These are phyloP conservation scores for Centroberyx gerrardi DNA, from an alignment of 2,797 vertebrate genomes.

Conservation along the genomic window DNA sequence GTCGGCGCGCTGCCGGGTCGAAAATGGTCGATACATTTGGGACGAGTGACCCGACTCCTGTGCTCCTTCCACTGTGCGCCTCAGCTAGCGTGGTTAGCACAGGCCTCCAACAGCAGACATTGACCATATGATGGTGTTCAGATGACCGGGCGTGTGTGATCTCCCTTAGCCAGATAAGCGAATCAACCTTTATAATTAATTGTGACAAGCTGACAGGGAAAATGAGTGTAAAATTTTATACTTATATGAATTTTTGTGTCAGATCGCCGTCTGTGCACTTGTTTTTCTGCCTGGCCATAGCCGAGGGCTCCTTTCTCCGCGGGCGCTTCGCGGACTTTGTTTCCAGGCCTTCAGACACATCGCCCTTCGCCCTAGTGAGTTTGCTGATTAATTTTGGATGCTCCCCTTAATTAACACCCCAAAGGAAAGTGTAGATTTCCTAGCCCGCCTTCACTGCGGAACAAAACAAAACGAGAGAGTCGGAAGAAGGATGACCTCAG, in stretches of 20 bases:
- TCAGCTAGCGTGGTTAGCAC: constrained; percentile 42
- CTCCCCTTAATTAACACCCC: constrained; percentile 99
- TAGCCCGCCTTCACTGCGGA: constrained; percentile 85
- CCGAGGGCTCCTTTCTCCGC: constrained; percentile 93
- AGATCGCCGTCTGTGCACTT: constrained; percentile 94
- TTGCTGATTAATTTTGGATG: constrained; percentile 99
- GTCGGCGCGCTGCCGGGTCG: accelerated
- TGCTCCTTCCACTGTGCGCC: not conserved
- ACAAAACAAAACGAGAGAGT: constrained; percentile 89
- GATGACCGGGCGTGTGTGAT: constrained; percentile 90
- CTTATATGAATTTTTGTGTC: constrained; percentile 99
- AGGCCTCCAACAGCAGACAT: constrained; percentile 83
- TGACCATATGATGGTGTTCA: constrained; percentile 93
- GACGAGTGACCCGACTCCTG: accelerated
- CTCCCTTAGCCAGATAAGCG: constrained; percentile 92
- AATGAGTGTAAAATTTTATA: constrained; percentile 98
- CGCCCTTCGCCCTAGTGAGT: constrained; percentile 98
- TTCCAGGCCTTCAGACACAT: constrained; percentile 96
- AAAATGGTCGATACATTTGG: not conserved
- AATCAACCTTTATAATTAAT: constrained; percentile 99
- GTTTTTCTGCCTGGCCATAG: constrained; percentile 93
- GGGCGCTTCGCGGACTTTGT: constrained; percentile 89
- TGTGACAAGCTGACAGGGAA: constrained; percentile 99
- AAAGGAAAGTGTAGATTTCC: constrained; percentile 95
- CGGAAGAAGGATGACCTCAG: constrained; percentile 94